Evolutionary conservation across 2,113 vertebrate genomes (phyloP).

Genomic region (Coryphaenoides rupestris): DNA sequence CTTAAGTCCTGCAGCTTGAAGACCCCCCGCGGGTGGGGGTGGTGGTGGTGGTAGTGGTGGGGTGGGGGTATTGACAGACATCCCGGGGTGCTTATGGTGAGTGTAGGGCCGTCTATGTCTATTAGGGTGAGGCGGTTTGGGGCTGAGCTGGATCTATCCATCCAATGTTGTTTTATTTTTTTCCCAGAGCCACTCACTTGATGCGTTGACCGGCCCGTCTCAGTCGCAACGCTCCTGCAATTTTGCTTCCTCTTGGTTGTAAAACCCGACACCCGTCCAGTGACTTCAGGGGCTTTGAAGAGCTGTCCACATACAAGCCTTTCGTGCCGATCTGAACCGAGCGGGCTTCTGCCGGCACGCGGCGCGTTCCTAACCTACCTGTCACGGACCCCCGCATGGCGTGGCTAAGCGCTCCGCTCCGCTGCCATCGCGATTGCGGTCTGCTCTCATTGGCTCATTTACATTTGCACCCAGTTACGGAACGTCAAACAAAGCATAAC

Average conservation of each 20-base stretch:
- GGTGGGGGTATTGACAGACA: slow-evolving; percentile 37
- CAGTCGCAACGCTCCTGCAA: too few species aligned
- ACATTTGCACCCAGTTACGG: slow-evolving; percentile 27
- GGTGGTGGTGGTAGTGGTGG: too few species aligned
- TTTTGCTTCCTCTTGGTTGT: too few species aligned
- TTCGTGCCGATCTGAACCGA: slow-evolving; percentile 53
- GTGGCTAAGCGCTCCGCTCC: slow-evolving; percentile 35
- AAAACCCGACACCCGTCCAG: too few species aligned
- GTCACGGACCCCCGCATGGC: slow-evolving; percentile 44
- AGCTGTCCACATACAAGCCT: slow-evolving; percentile 46
- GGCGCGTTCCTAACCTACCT: slow-evolving; percentile 40
- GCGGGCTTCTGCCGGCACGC: slow-evolving; percentile 37
- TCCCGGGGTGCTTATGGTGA: slow-evolving; percentile 38
- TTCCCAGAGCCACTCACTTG: too few species aligned
- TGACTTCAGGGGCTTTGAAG: slow-evolving; percentile 37
- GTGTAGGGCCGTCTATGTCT: slow-evolving; percentile 29
- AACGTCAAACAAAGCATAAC: slow-evolving; percentile 30
- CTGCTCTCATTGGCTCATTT: slow-evolving; percentile 42
- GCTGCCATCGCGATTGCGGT: slow-evolving; percentile 28
- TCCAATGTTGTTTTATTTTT: too few species aligned
- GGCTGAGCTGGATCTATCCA: slow-evolving; percentile 21
- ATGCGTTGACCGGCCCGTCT: too few species aligned
- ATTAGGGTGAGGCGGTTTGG: slow-evolving; percentile 1
- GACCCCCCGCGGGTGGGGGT: too few species aligned
- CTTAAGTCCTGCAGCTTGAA: slow-evolving; percentile 44